Base-by-base conservation (phyloP, 2,113 vertebrate species). In the Casuarius casuarius region DNA sequence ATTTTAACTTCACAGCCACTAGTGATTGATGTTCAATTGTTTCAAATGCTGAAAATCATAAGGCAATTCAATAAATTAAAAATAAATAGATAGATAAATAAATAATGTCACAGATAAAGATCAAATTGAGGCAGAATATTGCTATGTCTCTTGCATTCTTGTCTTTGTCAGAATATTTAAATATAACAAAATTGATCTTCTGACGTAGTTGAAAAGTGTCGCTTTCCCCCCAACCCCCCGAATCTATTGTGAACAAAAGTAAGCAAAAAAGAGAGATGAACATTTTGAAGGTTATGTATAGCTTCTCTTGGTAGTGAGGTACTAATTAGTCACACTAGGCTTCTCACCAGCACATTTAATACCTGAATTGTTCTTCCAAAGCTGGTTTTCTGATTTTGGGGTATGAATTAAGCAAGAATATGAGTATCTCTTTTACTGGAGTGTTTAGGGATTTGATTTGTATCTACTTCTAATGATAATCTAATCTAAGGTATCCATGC, bases 401-500 rank as follows among this genome's bases (percentile, higher is more conserved):
- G 5, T 54, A 38, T 22, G 6, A 93, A 71, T 89, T 89, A 72
- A 92, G 15, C 49, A 95, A 89, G 28, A 92, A 67, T 56, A 16
- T 51, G 29, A 28, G 89, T 42, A 88, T 44, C 52, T 62, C 28
- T 89, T 94, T 83, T 80, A 61, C 15, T 89, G n/a, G 21, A 51
- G n/a, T 12, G 79, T 95, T 94, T 79, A 63, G 14, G 19, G 70
- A 61, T 92, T 89, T 95, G 25, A 58, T 94, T 94, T 94, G 76
- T 89, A 28, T 61, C 62, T 81, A 62, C 58, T 94, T 73, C 87
- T 89, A 87, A 42, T 87, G 80, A 87, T 81, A 95, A 66, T 62
- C 56, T 97, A 87, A 92, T 95, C 91, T 83, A 91, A 93, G 75
- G 23, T 62, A 94, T 51, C 85, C 87, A 92, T 92, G 63, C 42